Conservation (phyloP, 1,140 invertebrate genomes). For the Doryteuthis pealeii region DNA sequence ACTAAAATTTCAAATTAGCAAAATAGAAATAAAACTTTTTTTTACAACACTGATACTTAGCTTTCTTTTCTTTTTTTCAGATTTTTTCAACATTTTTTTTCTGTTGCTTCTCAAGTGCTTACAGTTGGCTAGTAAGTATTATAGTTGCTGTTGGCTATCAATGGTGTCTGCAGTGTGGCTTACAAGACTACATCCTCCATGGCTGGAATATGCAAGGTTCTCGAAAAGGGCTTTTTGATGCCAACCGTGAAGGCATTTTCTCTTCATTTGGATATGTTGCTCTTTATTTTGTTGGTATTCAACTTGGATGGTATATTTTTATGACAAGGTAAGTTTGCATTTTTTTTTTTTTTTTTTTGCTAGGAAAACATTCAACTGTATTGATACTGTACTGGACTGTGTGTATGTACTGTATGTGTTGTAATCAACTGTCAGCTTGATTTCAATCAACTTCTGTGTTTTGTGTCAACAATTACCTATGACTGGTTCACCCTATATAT, state of each 20-base stretch:
- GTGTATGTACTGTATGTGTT: background rate
- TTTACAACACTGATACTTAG: no score
- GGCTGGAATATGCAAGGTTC: conserved; percentile 52
- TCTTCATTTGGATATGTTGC: conserved; percentile 82
- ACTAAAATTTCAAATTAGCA: no score
- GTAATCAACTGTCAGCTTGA: background rate
- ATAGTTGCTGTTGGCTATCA: conserved; percentile 72
- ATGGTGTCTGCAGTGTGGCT: conserved; percentile 64
- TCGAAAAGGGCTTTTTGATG: conserved; percentile 69
- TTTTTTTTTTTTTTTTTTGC: background rate
- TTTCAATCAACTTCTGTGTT: no score
- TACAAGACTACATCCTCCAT: conserved; percentile 75
- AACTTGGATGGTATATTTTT: conserved; percentile 66
- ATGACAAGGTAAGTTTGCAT: conserved; percentile 38
- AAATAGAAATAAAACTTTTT: no score
- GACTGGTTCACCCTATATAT: no score
- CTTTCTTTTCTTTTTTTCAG: conserved; percentile 26
- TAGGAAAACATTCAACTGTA: background rate
- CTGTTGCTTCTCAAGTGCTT: conserved; percentile 42
- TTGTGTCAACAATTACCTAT: no score
- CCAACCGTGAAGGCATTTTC: conserved; percentile 87
- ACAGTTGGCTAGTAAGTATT: conserved; percentile 55
- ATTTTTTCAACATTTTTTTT: conserved; percentile 69
- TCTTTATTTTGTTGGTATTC: conserved; percentile 76
- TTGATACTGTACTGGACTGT: background rate